phyloP scores from a whole-genome alignment of 2,797 vertebrate genomes.

The Sebastes glaucus region DNA sequence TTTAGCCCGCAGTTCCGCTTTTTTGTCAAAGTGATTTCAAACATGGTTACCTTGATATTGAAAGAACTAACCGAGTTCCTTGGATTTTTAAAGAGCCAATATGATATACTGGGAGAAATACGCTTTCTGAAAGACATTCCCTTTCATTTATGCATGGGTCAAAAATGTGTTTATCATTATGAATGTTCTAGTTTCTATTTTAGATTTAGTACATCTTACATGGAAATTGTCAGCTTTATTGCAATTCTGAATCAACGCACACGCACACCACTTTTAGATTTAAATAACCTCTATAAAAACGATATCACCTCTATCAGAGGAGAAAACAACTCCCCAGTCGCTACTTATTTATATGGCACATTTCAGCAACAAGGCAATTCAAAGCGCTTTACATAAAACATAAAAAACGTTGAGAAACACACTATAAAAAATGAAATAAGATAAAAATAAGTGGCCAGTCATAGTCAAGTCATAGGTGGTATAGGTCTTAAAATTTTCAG shows the following conservation, averaged over 20 bases:
- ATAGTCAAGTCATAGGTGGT: not conserved
- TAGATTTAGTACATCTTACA: not conserved
- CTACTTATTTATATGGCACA: not conserved
- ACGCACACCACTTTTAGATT: not conserved
- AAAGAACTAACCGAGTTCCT: not conserved
- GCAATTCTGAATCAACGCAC: not conserved
- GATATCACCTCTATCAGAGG: constrained; percentile 5
- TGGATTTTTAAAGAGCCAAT: not conserved
- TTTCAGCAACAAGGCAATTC: not conserved
- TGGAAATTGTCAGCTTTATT: not conserved
- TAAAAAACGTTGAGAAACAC: not conserved
- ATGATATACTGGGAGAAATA: not conserved
- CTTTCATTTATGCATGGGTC: not conserved
- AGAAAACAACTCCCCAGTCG: not conserved
- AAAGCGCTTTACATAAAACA: not conserved
- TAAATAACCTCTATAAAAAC: constrained; percentile 1
- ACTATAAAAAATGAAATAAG: not conserved
- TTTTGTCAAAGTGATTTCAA: constrained; percentile 14
- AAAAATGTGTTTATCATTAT: not conserved
- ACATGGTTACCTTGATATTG: not conserved
- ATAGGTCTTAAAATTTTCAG: not conserved
- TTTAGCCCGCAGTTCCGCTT: not conserved
- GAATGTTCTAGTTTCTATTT: not conserved
- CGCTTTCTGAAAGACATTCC: not conserved
- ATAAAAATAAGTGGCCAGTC: not conserved